phyloP scores from a whole-genome alignment of 1,140 invertebrate species.

The Drosophila oshimai region DNA sequence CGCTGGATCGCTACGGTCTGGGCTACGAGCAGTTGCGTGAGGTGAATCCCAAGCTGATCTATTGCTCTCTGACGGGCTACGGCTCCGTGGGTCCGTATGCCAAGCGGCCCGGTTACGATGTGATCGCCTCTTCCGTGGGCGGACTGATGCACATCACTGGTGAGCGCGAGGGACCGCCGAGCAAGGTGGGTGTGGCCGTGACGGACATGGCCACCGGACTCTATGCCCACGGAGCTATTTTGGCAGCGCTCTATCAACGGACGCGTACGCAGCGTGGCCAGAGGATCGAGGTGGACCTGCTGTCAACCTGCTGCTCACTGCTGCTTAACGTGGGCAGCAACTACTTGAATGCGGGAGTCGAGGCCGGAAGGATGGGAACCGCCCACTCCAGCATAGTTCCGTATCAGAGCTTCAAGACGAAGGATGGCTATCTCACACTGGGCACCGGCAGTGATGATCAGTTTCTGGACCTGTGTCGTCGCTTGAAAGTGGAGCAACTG shows the following conservation, averaged over 20 bases:
- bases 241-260: slow-evolving; percentile 93
- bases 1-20: slow-evolving; percentile 89
- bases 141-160: slow-evolving; percentile 96
- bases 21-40: slow-evolving; percentile 90
- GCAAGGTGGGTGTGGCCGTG: slow-evolving; percentile 96
- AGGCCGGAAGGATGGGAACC: slow-evolving; percentile 92
- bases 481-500: slow-evolving; percentile 86
- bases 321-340: slow-evolving; percentile 95
- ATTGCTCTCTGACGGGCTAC: slow-evolving; percentile 97
- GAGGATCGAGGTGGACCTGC: slow-evolving; percentile 96
- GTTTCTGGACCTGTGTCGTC: slow-evolving; percentile 88
- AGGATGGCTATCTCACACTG: slow-evolving; percentile 92
- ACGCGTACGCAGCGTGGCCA: slow-evolving; percentile 92
- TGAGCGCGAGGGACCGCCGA: slow-evolving; percentile 90
- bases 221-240: slow-evolving; percentile 97
- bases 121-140: slow-evolving; percentile 96
- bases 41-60: slow-evolving; percentile 92
- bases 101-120: slow-evolving; percentile 95
- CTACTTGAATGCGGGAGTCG: slow-evolving; percentile 93
- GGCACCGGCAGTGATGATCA: slow-evolving; percentile 92
- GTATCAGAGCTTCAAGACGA: slow-evolving; percentile 93
- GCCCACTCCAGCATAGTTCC: slow-evolving; percentile 97
- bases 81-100: slow-evolving; percentile 93
- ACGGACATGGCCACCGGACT: slow-evolving; percentile 96
- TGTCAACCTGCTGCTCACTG: slow-evolving; percentile 94